Percentiles rank a stretch among this genome's conserved stretches.
Conservation (phyloP, 2,888 invertebrate species). For the Pemphredon lugubris region DNA sequence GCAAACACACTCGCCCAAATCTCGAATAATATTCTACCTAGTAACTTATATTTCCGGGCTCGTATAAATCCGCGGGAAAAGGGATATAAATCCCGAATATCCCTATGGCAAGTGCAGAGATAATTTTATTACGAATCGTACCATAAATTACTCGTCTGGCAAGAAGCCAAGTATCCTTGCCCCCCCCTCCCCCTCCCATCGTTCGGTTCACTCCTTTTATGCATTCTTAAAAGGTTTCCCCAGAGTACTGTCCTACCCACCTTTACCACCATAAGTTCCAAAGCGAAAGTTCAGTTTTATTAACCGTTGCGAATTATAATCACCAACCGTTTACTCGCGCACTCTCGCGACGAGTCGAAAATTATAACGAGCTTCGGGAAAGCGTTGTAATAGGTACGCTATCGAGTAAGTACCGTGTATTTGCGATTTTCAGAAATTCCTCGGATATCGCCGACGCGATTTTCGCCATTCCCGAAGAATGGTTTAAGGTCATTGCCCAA, state of each 20-base stretch:
- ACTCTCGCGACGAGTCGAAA: conserved; percentile 4
- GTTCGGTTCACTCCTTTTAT: conserved; percentile 1
- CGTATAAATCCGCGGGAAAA: conserved; percentile 4
- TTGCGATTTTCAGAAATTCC: no score
- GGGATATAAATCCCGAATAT: conserved; percentile 15
- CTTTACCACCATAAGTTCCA: not conserved
- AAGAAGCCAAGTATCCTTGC: conserved; percentile 9
- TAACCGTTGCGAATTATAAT: not conserved
- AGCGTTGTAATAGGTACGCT: no score
- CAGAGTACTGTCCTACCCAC: not conserved
- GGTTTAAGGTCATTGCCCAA: conserved; percentile 39
- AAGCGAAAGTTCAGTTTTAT: not conserved
- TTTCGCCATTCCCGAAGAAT: no score
- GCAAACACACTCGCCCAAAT: not conserved
- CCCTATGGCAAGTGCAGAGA: conserved; percentile 6
- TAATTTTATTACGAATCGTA: conserved; percentile 51
- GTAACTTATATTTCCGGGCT: not conserved
- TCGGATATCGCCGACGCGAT: no score
- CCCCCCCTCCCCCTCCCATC: no score
- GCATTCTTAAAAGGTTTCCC: conserved; percentile 11
- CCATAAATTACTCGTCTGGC: conserved; percentile 47
- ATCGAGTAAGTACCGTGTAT: no score
- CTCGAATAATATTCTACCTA: not conserved
- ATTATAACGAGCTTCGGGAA: no score
- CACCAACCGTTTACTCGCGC: not conserved